A percentile compares a stretch with the other conserved stretches of the same genome.
Evolutionary conservation across 2,888 invertebrate species (phyloP).

Genomic region (Cremastinae sp.): DNA sequence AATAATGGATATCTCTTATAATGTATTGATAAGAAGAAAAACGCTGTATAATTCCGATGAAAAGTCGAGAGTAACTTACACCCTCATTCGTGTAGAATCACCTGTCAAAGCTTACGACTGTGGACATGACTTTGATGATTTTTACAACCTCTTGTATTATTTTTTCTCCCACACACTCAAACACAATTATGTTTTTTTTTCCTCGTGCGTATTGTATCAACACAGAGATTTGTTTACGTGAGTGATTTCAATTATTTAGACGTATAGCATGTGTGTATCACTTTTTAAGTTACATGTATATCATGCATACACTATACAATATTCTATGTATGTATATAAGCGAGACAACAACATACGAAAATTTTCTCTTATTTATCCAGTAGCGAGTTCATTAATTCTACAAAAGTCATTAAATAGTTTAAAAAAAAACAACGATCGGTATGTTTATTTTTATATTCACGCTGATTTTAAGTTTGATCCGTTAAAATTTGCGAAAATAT

Average conservation of each 20-base stretch:
- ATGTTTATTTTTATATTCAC: no score
- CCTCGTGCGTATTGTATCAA: slow-evolving; percentile 61
- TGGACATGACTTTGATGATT: neutral
- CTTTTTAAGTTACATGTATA: slow-evolving; percentile 43
- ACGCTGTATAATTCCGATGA: neutral
- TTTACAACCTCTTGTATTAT: slow-evolving; percentile 46
- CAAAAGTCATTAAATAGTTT: no score
- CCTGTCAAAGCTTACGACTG: slow-evolving; percentile 17
- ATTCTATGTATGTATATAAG: slow-evolving; percentile 34
- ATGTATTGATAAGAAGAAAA: slow-evolving; percentile 10
- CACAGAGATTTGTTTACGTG: slow-evolving; percentile 56
- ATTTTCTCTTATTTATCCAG: slow-evolving; percentile 20
- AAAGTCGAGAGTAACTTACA: slow-evolving; percentile 11
- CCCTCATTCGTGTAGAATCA: neutral
- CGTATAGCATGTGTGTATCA: slow-evolving; percentile 62
- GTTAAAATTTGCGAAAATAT: no score
- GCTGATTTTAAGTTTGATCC: no score
- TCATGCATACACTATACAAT: slow-evolving; percentile 37
- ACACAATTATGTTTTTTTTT: slow-evolving; percentile 58
- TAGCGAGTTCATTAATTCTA: slow-evolving; percentile 23
- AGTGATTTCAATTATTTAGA: slow-evolving; percentile 58
- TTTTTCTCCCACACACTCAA: slow-evolving; percentile 50
- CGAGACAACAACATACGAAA: slow-evolving; percentile 30
- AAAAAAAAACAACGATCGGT: no score
- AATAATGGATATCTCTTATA: neutral